A percentile compares a stretch with the other conserved stretches of the same genome.
Evolutionary conservation across 2,797 vertebrate species (phyloP).

Genomic region (Sebastes oblongus): DNA sequence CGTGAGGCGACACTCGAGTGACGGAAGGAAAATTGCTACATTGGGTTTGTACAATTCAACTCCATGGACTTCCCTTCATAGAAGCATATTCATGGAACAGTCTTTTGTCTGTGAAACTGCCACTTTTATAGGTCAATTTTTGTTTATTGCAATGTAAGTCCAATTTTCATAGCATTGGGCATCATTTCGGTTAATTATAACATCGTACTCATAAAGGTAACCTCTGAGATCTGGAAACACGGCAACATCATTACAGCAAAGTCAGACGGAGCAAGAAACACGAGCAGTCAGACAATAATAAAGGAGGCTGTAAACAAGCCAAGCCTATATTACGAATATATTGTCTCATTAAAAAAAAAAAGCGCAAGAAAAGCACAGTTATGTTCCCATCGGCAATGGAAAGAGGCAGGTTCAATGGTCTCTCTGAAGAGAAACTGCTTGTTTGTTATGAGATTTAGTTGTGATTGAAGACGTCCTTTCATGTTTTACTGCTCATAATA

Average conservation of each 20-base stretch:
- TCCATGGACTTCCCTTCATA: background rate
- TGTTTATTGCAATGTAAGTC: background rate
- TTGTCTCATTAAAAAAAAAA: background rate
- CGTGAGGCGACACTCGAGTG: background rate
- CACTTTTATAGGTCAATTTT: background rate
- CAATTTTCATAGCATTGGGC: background rate
- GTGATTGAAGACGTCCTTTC: background rate
- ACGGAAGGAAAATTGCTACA: background rate
- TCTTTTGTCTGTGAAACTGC: background rate
- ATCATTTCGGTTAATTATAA: background rate
- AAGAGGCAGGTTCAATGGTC: background rate
- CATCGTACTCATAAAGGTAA: background rate
- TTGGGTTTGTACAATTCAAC: background rate
- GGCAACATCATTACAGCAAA: background rate
- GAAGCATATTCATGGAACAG: background rate
- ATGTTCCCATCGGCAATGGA: background rate
- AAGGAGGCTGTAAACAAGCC: background rate
- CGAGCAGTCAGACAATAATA: background rate
- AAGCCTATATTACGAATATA: background rate
- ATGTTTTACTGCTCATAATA: background rate
- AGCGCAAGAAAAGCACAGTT: background rate
- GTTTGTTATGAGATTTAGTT: background rate
- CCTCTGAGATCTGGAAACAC: background rate
- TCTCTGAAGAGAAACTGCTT: background rate
- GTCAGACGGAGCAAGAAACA: background rate